Evolutionary conservation across 2,888 invertebrate genomes (phyloP).

Genomic region (Anticlea derivata): DNA sequence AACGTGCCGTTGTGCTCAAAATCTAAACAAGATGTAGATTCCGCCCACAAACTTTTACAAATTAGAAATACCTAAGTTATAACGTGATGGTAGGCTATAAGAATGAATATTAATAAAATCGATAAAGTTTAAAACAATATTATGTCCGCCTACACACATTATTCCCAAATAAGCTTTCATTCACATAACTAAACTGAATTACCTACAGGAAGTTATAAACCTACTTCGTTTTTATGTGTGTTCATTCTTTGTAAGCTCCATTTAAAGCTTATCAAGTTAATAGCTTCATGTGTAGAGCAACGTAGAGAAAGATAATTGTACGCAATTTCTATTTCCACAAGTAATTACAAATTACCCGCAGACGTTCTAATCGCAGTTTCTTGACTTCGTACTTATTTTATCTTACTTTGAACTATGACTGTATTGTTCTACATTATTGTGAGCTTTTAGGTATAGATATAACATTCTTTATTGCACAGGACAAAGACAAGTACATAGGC

Average conservation of each 20-base stretch:
- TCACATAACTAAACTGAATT: constrained; percentile 4
- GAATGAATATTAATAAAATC: constrained; percentile 14
- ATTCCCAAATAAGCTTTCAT: constrained; percentile 11
- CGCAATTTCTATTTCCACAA: constrained; percentile 19
- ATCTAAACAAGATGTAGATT: constrained; percentile 50
- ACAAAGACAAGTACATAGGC: too few relatives aligned
- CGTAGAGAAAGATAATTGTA: constrained; percentile 2
- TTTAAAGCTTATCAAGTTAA: constrained; percentile 12
- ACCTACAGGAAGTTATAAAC: constrained; percentile 7
- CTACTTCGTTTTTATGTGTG: constrained; percentile 5
- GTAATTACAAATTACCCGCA: constrained; percentile 4
- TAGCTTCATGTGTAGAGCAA: constrained; percentile 8
- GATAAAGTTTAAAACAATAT: constrained; percentile 21
- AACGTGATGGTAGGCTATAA: constrained; percentile 5
- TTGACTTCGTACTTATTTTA: constrained; percentile 1
- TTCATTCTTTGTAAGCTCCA: constrained; percentile 6
- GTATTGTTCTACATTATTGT: constrained; percentile 6
- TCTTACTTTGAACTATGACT: constrained; percentile 7
- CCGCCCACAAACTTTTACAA: constrained; percentile 44
- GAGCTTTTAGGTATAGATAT: too few relatives aligned
- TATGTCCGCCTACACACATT: constrained; percentile 16
- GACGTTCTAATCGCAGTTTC: constrained; percentile 11
- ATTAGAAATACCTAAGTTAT: constrained; percentile 11
- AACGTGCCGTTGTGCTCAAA: constrained; percentile 43
- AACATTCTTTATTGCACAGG: too few relatives aligned